Evolutionary conservation across 23 tunicate species (phyloP).

Genomic region (Trididemnum miniatum): DNA sequence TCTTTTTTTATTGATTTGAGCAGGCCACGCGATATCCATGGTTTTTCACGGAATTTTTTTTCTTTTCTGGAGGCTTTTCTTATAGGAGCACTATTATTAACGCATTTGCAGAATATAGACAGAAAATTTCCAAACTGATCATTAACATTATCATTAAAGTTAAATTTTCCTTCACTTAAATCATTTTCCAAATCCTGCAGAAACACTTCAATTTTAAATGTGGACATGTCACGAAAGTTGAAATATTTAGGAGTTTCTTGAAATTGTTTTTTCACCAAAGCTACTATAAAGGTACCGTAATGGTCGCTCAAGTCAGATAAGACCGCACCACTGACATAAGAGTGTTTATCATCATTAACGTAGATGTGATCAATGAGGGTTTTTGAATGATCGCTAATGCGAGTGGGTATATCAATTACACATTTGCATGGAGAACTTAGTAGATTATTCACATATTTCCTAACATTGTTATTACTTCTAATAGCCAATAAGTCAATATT

Average conservation of each 20-base stretch:
- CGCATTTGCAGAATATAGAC: background rate
- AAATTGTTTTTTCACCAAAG: background rate
- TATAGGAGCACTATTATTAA: background rate
- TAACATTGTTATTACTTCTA: background rate
- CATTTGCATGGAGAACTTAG: background rate
- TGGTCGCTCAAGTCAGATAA: background rate
- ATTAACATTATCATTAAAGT: background rate
- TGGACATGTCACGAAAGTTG: background rate
- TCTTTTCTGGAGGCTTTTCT: background rate
- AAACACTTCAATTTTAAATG: background rate
- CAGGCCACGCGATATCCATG: background rate
- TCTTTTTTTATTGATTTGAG: background rate
- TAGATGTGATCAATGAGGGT: background rate
- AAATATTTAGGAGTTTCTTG: background rate
- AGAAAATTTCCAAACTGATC: background rate
- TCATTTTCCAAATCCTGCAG: background rate
- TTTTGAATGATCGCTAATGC: background rate
- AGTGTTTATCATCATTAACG: background rate
- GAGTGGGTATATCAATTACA: background rate
- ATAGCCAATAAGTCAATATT: background rate
- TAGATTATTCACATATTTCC: background rate
- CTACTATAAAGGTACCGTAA: background rate
- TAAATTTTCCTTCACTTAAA: too few relatives aligned
- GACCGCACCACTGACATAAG: background rate
- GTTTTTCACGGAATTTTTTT: background rate